Evolutionary conservation across 2,113 vertebrate genomes (phyloP), one percentile per base, ranked within the genome.

Genomic region (Smithornis capensis): DNA sequence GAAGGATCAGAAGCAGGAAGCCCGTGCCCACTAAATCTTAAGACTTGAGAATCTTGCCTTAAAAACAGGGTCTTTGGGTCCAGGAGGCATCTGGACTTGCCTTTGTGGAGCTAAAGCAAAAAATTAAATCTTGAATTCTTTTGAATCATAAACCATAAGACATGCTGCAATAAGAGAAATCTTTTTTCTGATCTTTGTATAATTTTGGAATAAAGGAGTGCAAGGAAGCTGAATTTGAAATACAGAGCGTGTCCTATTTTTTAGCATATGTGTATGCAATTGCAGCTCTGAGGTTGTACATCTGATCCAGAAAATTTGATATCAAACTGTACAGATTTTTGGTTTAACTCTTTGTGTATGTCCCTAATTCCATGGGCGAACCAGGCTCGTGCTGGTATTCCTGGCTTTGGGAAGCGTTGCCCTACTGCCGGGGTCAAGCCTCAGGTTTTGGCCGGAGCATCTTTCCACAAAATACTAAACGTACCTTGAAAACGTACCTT

Each of bases 221-320:
- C 64, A 49, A 47, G 63, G 55, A 52, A 81, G 87, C 76, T 83
- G 90, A 45, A 83, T 95, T 67, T 90, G 24, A 83, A 88, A 55
- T 10, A 50, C 28, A 37, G 16, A 38, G 17, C 0, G 4, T 90
- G 95, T 44, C 93, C 93, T 92, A 95, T 95, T 95, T 97, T 80
- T 57, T 71, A 74, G 68, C 71, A 50, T 78, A 70, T 70, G 44
- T 64, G 64, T 64, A 57, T 90, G 87, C 71, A 37, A 29, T 67
- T 42, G 92, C 94, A 89, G 91, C 77, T 94, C 92, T 90, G 94
- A 47, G 14, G 71, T 83, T 56, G 24, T 93, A 92, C 94, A 67
- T 92, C 94, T 65, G 75, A 93, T 92, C 92, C 68, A 80, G 90
- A 62, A 73, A 40, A 80, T 8, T 9, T 44, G 15, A 6, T 94